Percentiles rank a stretch among this genome's conserved stretches.
These are phyloP conservation scores for Lytechinus variegatus DNA, from an alignment of 35 echinoderm and acorn worm species.

Conservation along the genomic window DNA sequence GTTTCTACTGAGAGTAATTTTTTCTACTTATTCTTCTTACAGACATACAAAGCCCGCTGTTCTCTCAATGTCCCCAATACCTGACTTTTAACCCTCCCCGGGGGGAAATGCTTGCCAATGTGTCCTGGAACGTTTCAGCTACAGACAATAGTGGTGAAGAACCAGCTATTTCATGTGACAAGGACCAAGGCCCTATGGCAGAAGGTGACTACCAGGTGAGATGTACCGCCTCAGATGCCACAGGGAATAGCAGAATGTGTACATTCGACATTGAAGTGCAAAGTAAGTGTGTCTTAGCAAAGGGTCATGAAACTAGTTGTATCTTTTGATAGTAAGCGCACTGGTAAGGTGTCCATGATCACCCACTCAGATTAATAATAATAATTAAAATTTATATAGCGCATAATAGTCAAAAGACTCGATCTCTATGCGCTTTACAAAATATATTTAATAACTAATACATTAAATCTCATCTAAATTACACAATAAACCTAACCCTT, in stretches of 20 bases:
- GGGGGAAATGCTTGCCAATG: neutral
- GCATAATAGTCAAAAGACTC: too few species aligned
- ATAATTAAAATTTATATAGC: too few species aligned
- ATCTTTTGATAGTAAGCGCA: neutral
- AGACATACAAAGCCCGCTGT: neutral
- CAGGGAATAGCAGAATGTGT: conserved; percentile 50
- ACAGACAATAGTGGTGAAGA: conserved; percentile 53
- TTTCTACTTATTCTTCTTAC: neutral
- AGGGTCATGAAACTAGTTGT: neutral
- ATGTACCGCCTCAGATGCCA: conserved; percentile 58
- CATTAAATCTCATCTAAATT: too few species aligned
- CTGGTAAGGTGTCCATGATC: too few species aligned
- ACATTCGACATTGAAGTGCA: too few species aligned
- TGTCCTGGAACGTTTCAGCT: conserved; percentile 58
- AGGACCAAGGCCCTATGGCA: neutral
- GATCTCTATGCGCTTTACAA: too few species aligned
- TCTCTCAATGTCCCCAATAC: conserved; percentile 41
- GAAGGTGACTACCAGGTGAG: conserved; percentile 44
- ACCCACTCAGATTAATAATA: neutral
- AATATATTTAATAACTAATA: too few species aligned
- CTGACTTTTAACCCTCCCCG: conserved; percentile 17
- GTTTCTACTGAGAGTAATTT: too few species aligned
- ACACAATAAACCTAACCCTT: too few species aligned
- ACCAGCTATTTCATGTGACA: conserved; percentile 48
- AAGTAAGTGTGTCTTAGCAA: neutral